Percentiles rank a stretch among this genome's conserved stretches.
Evolutionary conservation across 2,113 vertebrate genomes (phyloP).

Genomic region (Aspidoscelis tigris): DNA sequence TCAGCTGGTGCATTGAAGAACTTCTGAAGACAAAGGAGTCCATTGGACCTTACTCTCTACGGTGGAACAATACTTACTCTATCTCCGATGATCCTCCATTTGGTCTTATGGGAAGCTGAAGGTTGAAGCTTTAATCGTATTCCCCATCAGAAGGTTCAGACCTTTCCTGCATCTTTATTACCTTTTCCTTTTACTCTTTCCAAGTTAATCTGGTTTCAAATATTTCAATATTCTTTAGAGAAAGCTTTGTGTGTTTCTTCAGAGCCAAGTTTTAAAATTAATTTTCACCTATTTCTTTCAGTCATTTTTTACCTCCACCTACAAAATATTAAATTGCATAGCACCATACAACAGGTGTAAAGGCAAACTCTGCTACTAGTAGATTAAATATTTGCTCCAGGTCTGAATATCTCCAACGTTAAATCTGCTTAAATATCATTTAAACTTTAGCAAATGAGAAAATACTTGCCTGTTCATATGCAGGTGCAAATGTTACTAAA

Average conservation of each 20-base stretch:
- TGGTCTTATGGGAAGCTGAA: background rate
- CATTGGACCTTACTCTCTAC: background rate
- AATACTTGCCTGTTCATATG: background rate
- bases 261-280: background rate
- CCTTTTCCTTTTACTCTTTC: background rate
- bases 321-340: background rate
- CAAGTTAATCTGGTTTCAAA: background rate
- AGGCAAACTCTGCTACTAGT: background rate
- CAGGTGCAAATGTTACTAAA: background rate
- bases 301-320: background rate
- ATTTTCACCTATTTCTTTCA: background rate
- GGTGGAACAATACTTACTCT: background rate
- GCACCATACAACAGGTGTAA: background rate
- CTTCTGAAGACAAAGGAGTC: background rate
- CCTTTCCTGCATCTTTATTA: background rate
- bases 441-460: background rate
- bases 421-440: background rate
- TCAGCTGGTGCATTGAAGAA: background rate
- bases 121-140: background rate
- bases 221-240: background rate
- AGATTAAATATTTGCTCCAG: background rate
- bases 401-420: background rate
- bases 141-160: background rate
- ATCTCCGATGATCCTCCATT: background rate
- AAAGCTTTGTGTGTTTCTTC: no score